Evolutionary conservation across 2,888 invertebrate species (phyloP), one percentile per base, ranked within the genome.

Genomic region (Phytoseiulus persimilis): DNA sequence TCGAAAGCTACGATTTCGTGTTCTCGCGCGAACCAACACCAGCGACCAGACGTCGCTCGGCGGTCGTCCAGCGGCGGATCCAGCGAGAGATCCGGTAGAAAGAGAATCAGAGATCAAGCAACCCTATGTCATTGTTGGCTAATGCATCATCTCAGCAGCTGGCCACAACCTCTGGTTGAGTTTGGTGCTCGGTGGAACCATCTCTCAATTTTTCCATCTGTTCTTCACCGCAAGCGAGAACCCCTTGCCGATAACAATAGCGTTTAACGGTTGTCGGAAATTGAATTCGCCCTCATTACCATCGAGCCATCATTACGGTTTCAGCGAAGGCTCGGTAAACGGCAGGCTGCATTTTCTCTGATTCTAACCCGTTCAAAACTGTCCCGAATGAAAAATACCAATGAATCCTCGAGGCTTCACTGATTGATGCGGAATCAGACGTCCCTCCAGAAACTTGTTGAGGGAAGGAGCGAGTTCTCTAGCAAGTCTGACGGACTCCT

Each of bases 61-160:
- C 65, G 65, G 18, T 23, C 28, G 65, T 65, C 65, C 65, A 65
- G 65, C 65, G 65, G 65, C 65, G 65, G 65, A 28, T 65, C 65
- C 65, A 65, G 65, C 65, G 65, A 23, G 11, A 23, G 65, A 28
- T 65, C 65, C 65, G 28, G 28, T 23, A 6, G 28, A 28, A 65
- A 65, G 65, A 65, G 65, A 65, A 28, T 65, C 65, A 28, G 65
- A 65, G 65, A 65, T 65, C 65, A 65, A 65, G 65, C 65, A 65
- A 65, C 65, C 65, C 65, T 65, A 65, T 65, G 65, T 65, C 65
- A 65, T 65, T 65, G 65, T 65, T 65, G 65, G 65, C 65, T 65
- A 65, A 65, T 65, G 65, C 65, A 65, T 65, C 65, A 65, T 65
- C 65, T 65, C 65, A 65, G 65, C 65, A 65, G 65, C 65, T 65